A percentile compares a stretch with the other conserved stretches of the same genome.
Evolutionary conservation across 2,797 vertebrate species (phyloP).

Genomic region (Lophius americanus): DNA sequence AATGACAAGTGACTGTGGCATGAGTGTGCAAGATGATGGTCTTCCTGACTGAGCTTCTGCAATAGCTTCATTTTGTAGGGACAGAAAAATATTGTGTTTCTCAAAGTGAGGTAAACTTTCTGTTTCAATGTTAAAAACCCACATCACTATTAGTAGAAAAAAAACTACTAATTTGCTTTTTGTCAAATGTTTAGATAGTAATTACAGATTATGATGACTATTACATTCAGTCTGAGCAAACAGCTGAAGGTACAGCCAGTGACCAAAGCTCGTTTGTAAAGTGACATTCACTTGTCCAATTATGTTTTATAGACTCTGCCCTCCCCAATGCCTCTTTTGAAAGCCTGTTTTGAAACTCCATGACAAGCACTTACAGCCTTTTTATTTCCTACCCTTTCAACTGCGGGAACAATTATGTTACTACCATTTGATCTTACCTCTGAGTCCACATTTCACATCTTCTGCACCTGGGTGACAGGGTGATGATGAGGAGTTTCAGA

Average conservation of each 20-base stretch:
- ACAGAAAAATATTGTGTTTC: too few species aligned
- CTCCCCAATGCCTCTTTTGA: conserved; percentile 23
- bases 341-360: conserved; percentile 25
- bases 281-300: conserved; percentile 19
- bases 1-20: too few species aligned
- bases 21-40: too few species aligned
- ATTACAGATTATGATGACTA: too few species aligned
- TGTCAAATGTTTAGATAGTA: too few species aligned
- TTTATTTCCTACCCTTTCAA: conserved; percentile 50
- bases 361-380: conserved; percentile 29
- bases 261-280: background rate
- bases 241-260: background rate
- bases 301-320: background rate
- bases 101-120: too few species aligned
- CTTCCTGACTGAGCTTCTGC: too few species aligned
- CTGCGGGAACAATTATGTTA: conserved; percentile 38
- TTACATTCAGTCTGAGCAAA: background rate
- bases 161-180: too few species aligned
- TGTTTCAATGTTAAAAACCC: too few species aligned
- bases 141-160: too few species aligned
- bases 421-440: conserved; percentile 46
- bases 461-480: conserved; percentile 40
- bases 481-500: conserved; percentile 53
- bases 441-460: conserved; percentile 44
- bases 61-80: too few species aligned